Evolutionary conservation across 2,888 invertebrate genomes (phyloP).

Genomic region (Temnothorax rugatulus): DNA sequence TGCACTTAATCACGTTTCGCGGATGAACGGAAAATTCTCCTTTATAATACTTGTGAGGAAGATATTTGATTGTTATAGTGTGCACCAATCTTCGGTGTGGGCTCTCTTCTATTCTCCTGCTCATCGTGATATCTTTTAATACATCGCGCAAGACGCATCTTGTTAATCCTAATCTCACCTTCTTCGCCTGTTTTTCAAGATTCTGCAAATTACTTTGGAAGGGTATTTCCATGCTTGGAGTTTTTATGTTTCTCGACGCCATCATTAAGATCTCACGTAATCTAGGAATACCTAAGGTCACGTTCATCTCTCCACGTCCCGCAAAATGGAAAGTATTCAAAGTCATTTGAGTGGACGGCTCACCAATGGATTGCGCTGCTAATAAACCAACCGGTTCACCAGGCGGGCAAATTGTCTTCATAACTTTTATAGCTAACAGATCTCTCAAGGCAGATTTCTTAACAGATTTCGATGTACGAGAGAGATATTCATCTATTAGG

Average conservation of each 20-base stretch:
- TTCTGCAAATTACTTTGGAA: conserved; percentile 88
- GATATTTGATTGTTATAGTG: conserved; percentile 90
- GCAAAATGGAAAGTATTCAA: conserved; percentile 99
- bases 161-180: conserved; percentile 91
- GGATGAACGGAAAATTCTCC: conserved; percentile 91
- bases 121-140: conserved; percentile 90
- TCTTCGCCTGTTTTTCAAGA: conserved; percentile 89
- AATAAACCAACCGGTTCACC: conserved; percentile 98
- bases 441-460: conserved; percentile 88
- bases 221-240: conserved; percentile 98
- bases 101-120: conserved; percentile 87
- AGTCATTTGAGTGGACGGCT: conserved; percentile 99
- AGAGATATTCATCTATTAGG: conserved; percentile 88
- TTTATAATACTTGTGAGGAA: conserved; percentile 92
- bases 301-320: conserved; percentile 99
- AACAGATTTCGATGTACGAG: conserved; percentile 48
- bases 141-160: conserved; percentile 93
- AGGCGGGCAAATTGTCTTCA: conserved; percentile 93
- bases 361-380: conserved; percentile 99
- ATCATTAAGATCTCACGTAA: conserved; percentile 98
- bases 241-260: conserved; percentile 96
- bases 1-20: conserved; percentile 90
- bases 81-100: conserved; percentile 89
- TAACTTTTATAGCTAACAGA: conserved; percentile 92
- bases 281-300: conserved; percentile 99